Percentiles rank a stretch among this genome's conserved stretches.
Conservation (phyloP, 2,113 vertebrate species). For the Myotis lucifugus region DNA sequence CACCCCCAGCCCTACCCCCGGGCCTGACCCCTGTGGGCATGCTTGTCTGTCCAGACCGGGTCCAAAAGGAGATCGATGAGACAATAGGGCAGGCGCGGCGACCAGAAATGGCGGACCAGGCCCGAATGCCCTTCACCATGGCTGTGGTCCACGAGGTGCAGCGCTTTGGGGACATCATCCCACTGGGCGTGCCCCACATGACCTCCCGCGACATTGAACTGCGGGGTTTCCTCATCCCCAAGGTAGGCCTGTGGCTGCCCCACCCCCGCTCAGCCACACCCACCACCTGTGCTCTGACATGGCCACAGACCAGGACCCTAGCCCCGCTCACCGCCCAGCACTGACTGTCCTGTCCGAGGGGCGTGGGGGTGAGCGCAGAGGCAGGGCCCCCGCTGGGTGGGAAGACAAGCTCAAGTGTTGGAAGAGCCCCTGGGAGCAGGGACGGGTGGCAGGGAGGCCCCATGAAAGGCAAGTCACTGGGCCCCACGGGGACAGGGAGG, state of each 20-base stretch:
- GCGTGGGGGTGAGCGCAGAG: accelerated
- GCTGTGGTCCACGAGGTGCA: conserved; percentile 86
- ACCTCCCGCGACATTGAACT: conserved; percentile 73
- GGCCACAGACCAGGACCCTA: background rate
- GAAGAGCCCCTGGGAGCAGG: accelerated
- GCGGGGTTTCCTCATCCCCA: conserved; percentile 84
- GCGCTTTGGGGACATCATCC: conserved; percentile 64
- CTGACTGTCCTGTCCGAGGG: accelerated
- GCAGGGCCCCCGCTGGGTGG: too few species aligned
- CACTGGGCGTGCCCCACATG: conserved; percentile 42
- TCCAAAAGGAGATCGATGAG: conserved; percentile 84
- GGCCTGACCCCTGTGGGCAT: background rate
- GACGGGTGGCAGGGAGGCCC: accelerated
- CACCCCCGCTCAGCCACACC: accelerated
- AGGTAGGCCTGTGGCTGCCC: conserved; percentile 60
- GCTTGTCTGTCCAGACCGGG: conserved; percentile 72
- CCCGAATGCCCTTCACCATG: conserved; percentile 82
- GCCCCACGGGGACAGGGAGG: background rate
- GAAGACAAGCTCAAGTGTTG: too few species aligned
- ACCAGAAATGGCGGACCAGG: conserved; percentile 80
- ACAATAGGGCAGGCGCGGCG: conserved; percentile 80
- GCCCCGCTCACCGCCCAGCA: accelerated
- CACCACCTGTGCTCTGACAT: accelerated
- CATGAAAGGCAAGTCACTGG: background rate
- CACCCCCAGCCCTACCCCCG: too few species aligned